phyloP scores from a whole-genome alignment of 2,113 vertebrate genomes.

The Ophiodon elongatus region DNA sequence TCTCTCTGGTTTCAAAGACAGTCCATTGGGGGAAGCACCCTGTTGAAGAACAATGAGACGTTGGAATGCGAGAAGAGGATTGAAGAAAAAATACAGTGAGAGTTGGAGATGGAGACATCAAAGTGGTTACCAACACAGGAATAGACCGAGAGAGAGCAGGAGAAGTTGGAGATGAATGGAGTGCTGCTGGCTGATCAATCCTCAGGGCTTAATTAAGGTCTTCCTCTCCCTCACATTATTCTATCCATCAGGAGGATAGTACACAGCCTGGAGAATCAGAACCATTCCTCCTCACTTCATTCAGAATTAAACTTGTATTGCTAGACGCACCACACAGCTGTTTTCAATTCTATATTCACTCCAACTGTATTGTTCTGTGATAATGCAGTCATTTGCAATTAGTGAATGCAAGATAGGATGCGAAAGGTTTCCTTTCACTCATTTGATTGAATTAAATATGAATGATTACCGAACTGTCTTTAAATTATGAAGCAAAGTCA shows the following conservation, averaged over 20 bases:
- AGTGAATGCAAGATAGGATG: neutral
- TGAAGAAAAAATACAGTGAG: neutral
- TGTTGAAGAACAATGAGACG: neutral
- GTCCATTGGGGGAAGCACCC: neutral
- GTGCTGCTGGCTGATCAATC: constrained; percentile 61
- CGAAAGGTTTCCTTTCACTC: neutral
- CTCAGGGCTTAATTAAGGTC: constrained; percentile 70
- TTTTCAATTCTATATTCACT: neutral
- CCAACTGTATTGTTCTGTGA: neutral
- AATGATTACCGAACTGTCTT: neutral
- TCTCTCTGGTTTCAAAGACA: neutral
- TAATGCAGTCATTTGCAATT: neutral
- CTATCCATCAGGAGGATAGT: constrained; percentile 17
- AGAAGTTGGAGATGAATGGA: constrained; percentile 5
- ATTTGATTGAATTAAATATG: neutral
- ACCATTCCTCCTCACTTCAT: neutral
- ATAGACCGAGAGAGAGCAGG: neutral
- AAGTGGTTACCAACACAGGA: neutral
- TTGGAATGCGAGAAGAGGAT: neutral
- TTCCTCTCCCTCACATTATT: constrained; percentile 48
- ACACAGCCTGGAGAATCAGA: constrained; percentile 21
- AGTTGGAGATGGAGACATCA: neutral
- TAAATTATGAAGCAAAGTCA: neutral
- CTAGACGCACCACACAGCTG: neutral
- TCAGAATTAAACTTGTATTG: neutral